These are phyloP conservation scores for Zeus faber DNA, from an alignment of 2,113 vertebrate genomes.

Conservation along the genomic window DNA sequence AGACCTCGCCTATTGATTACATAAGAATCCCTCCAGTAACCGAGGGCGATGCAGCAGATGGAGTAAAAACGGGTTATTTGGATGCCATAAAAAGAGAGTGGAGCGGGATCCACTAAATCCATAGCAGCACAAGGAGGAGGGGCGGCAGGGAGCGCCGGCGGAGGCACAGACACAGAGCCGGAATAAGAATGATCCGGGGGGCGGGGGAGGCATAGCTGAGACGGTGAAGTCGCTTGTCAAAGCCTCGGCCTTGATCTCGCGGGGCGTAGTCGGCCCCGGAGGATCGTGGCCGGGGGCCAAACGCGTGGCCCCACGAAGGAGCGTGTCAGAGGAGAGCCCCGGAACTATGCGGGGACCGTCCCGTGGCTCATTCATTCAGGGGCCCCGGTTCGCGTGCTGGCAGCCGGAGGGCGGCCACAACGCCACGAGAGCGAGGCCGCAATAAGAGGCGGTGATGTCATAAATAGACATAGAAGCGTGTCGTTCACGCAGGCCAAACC, in stretches of 20 bases:
- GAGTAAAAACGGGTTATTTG: slow-evolving; percentile 10
- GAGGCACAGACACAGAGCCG: background rate
- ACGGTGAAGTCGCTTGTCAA: slow-evolving; percentile 12
- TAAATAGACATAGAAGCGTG: too few relatives aligned
- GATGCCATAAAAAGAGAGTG: background rate
- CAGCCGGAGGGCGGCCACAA: too few relatives aligned
- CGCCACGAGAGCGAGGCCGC: too few relatives aligned
- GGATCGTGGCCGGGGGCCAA: too few relatives aligned
- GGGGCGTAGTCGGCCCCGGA: slow-evolving; percentile 11
- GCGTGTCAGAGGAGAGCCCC: slow-evolving; percentile 9
- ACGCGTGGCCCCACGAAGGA: too few relatives aligned
- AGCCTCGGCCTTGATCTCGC: slow-evolving; percentile 34
- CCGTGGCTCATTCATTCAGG: too few relatives aligned
- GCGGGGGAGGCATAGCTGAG: slow-evolving; percentile 24
- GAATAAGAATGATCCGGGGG: background rate
- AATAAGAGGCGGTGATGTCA: too few relatives aligned
- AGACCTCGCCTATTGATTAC: slow-evolving; percentile 19
- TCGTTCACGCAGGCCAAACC: too few relatives aligned
- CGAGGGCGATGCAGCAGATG: slow-evolving; percentile 17
- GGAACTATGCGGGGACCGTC: slow-evolving; percentile 13
- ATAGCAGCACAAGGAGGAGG: background rate
- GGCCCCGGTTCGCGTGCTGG: too few relatives aligned
- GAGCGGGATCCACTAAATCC: slow-evolving; percentile 1
- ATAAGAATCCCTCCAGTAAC: slow-evolving; percentile 22
- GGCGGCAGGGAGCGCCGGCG: too few relatives aligned